Evolutionary conservation across 2,888 invertebrate species (phyloP).

Genomic region (Meghimatium bilineatum): DNA sequence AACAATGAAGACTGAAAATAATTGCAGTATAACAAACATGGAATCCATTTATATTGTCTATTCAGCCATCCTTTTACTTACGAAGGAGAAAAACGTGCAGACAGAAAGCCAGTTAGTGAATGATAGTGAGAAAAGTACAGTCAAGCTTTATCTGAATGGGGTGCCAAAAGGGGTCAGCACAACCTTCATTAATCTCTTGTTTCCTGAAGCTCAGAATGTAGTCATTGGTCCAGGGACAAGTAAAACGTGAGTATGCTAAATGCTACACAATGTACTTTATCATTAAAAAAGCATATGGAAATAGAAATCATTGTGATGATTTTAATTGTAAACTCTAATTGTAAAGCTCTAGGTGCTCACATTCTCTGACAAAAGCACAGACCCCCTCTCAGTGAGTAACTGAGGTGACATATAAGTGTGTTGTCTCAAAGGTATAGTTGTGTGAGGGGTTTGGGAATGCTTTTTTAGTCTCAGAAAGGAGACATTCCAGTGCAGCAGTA

Average conservation of each 20-base stretch:
- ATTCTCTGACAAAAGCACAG: no score
- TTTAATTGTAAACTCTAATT: no score
- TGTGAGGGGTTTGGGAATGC: no score
- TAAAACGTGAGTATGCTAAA: not conserved
- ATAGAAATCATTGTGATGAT: no score
- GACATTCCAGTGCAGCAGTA: no score
- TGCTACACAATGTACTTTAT: no score
- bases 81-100: constrained; percentile 39
- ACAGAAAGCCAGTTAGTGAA: not conserved
- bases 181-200: constrained; percentile 43
- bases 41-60: not conserved
- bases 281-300: no score
- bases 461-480: no score
- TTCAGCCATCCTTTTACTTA: constrained; percentile 25
- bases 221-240: not conserved
- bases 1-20: not conserved
- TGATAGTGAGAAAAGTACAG: constrained; percentile 27
- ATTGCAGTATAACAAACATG: not conserved
- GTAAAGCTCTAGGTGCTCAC: no score
- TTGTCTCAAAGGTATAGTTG: no score
- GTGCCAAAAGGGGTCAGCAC: constrained; percentile 47
- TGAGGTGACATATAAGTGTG: no score
- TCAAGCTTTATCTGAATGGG: constrained; percentile 22
- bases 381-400: no score
- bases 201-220: constrained; percentile 39